These are phyloP conservation scores for Dolichallabes microphthalmus DNA, from an alignment of 2,113 vertebrate species.

Conservation along the genomic window DNA sequence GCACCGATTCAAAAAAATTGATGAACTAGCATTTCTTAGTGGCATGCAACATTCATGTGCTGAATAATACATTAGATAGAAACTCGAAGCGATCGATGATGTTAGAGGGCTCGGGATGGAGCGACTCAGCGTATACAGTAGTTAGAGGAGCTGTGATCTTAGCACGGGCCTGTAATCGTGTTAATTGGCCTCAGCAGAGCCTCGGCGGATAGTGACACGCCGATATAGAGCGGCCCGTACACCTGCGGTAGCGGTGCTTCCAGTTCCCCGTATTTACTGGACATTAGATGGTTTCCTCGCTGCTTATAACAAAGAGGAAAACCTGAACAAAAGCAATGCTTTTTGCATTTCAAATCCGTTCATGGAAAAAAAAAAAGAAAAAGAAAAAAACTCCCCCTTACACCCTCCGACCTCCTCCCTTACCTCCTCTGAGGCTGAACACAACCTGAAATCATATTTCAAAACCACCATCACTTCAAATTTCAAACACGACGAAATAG, in stretches of 20 bases:
- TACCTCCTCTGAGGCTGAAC: conserved; percentile 57
- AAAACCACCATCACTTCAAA: conserved; percentile 69
- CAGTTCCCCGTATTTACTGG: conserved; percentile 65
- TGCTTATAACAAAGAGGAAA: conserved; percentile 66
- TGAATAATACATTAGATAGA: conserved; percentile 79
- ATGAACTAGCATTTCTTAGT: conserved; percentile 75
- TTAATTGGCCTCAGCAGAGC: conserved; percentile 71
- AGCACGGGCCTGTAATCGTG: conserved; percentile 66
- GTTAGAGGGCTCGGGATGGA: conserved; percentile 64
- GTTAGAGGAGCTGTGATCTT: conserved; percentile 67
- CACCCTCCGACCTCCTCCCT: not conserved
- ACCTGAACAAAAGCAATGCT: conserved; percentile 68
- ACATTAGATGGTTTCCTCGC: conserved; percentile 65
- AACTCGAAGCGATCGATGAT: conserved; percentile 69
- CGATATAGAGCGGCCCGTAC: conserved; percentile 57
- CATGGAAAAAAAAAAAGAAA: conserved; percentile 8
- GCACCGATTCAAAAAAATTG: conserved; percentile 38
- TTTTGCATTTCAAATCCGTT: conserved; percentile 73
- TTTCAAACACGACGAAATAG: conserved; percentile 67
- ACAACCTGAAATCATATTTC: conserved; percentile 71
- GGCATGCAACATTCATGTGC: conserved; percentile 74
- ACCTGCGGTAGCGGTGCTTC: conserved; percentile 47
- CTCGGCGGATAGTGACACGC: conserved; percentile 43
- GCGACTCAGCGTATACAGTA: conserved; percentile 69
- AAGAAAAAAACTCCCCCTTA: not conserved